Evolutionary conservation across 2,888 invertebrate genomes (phyloP).

Genomic region (Spilosoma lubricipeda): DNA sequence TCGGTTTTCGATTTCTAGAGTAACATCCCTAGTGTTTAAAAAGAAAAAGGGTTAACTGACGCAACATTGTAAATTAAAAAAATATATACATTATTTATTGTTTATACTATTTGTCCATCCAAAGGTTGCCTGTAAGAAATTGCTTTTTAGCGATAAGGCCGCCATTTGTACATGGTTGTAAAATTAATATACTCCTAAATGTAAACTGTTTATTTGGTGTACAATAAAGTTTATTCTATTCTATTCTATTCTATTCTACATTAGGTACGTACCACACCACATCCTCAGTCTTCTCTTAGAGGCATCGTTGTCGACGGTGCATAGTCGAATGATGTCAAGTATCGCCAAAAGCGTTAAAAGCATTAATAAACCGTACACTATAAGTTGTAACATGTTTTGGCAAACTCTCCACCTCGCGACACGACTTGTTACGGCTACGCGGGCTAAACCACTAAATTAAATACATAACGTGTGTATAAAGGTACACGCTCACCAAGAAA

Average conservation of each 20-base stretch:
- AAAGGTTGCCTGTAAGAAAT: too few relatives aligned
- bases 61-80: too few relatives aligned
- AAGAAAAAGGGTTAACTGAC: too few relatives aligned
- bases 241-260: too few relatives aligned
- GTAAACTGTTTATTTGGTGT: too few relatives aligned
- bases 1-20: too few relatives aligned
- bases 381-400: constrained; percentile 60
- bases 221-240: too few relatives aligned
- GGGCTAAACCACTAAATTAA: constrained; percentile 42
- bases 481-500: constrained; percentile 32
- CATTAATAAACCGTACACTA: constrained; percentile 60
- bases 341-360: constrained; percentile 61
- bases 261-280: constrained; percentile 60
- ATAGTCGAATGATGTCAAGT: constrained; percentile 61
- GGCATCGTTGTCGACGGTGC: constrained; percentile 48
- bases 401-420: constrained; percentile 21
- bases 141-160: too few relatives aligned
- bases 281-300: constrained; percentile 48
- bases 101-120: too few relatives aligned
- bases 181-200: too few relatives aligned
- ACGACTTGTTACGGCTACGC: constrained; percentile 34
- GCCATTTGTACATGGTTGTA: too few relatives aligned
- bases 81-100: constrained; percentile 10
- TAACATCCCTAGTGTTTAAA: too few relatives aligned
- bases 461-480: constrained; percentile 1